Conservation (phyloP, 2,888 invertebrate genomes). For the Craniophora ligustri region DNA sequence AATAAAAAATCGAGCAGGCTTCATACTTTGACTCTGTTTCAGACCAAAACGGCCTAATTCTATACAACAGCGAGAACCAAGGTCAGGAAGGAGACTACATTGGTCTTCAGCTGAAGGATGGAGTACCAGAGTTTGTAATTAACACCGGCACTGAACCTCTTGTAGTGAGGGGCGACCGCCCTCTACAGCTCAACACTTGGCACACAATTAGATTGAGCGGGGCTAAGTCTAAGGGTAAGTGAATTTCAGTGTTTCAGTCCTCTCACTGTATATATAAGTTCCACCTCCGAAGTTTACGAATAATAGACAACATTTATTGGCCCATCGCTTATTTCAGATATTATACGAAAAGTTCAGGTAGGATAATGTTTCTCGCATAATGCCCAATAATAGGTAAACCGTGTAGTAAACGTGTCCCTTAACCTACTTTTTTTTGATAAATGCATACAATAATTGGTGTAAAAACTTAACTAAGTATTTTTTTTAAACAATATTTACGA, state of each 20-base stretch:
- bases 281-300: too few relatives aligned
- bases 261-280: too few relatives aligned
- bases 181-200: constrained; percentile 94
- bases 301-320: too few relatives aligned
- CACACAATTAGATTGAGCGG: constrained; percentile 94
- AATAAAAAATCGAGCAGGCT: too few relatives aligned
- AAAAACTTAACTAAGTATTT: too few relatives aligned
- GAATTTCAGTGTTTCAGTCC: background rate
- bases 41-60: constrained; percentile 90
- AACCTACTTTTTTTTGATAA: background rate
- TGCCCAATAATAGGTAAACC: too few relatives aligned
- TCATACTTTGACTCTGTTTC: too few relatives aligned
- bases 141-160: constrained; percentile 94
- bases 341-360: too few relatives aligned
- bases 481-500: too few relatives aligned
- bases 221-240: constrained; percentile 85
- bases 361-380: too few relatives aligned
- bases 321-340: too few relatives aligned
- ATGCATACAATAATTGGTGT: background rate
- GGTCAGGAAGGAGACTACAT: constrained; percentile 93
- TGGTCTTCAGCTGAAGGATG: constrained; percentile 93
- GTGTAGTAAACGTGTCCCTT: too few relatives aligned
- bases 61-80: constrained; percentile 94
- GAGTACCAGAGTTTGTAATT: constrained; percentile 94
- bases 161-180: constrained; percentile 91